Conservation (phyloP, 2,797 vertebrate genomes). For the Sebastes steindachneri region DNA sequence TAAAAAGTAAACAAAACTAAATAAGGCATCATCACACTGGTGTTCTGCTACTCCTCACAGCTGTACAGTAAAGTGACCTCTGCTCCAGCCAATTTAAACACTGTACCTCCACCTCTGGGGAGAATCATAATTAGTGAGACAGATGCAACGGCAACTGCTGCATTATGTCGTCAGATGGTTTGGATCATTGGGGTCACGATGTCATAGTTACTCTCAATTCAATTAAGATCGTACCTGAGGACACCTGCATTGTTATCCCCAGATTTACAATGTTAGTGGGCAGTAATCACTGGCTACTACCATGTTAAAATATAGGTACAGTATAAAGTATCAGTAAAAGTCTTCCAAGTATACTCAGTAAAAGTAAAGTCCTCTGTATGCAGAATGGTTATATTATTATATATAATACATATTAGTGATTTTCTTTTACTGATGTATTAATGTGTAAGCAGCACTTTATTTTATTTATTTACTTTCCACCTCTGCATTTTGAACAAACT, state of each 20-base stretch:
- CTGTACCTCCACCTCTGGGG: slow-evolving; percentile 35
- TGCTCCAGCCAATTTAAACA: slow-evolving; percentile 51
- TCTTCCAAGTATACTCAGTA: not conserved
- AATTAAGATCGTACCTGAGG: slow-evolving; percentile 24
- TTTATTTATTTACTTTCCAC: not conserved
- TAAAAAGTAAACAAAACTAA: slow-evolving; percentile 27
- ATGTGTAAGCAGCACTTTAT: not conserved
- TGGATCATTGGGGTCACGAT: slow-evolving; percentile 56
- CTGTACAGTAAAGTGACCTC: slow-evolving; percentile 35
- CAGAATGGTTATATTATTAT: not conserved
- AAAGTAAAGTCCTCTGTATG: not conserved
- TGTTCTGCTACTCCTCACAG: not conserved
- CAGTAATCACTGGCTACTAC: not conserved
- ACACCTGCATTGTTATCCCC: not conserved
- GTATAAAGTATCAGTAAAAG: not conserved
- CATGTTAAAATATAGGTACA: not conserved
- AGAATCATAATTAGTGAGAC: slow-evolving; percentile 65
- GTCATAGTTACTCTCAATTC: slow-evolving; percentile 46
- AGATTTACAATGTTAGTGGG: not conserved
- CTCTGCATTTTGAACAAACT: not conserved
- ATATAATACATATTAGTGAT: not conserved
- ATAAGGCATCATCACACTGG: not conserved
- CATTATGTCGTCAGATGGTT: slow-evolving; percentile 56
- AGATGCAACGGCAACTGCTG: slow-evolving; percentile 65
- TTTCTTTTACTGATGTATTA: not conserved